These are phyloP conservation scores for Entomobrya multifasciata DNA, from an alignment of 2,888 invertebrate genomes.

Conservation along the genomic window DNA sequence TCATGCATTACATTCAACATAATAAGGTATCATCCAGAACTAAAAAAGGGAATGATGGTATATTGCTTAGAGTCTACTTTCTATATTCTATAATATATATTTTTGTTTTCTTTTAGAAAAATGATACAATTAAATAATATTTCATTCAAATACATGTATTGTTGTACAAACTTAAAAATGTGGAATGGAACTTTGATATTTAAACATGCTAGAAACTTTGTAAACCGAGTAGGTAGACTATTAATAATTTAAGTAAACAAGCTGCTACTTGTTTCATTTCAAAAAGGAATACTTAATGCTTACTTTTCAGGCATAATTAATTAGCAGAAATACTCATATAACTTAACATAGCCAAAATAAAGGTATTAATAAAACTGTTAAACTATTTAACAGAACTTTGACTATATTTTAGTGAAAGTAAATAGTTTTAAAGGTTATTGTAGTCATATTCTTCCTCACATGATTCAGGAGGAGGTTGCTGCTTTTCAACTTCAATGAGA, in stretches of 20 bases:
- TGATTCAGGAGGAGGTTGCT: slow-evolving; percentile 88
- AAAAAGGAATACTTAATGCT: background rate
- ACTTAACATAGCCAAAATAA: background rate
- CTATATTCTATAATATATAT: background rate
- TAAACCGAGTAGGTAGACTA: too few relatives aligned
- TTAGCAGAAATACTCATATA: background rate
- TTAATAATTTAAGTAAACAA: background rate
- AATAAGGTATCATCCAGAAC: too few relatives aligned
- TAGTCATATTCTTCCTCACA: slow-evolving; percentile 85
- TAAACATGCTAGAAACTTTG: slow-evolving; percentile 19
- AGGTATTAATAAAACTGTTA: slow-evolving; percentile 2
- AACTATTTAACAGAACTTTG: too few relatives aligned
- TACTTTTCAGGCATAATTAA: too few relatives aligned
- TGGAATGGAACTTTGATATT: background rate
- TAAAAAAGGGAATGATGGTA: too few relatives aligned
- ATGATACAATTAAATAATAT: background rate
- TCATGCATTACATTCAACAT: too few relatives aligned
- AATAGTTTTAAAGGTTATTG: slow-evolving; percentile 77
- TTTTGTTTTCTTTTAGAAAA: background rate
- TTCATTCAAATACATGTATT: too few relatives aligned
- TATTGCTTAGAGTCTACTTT: too few relatives aligned
- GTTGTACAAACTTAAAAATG: too few relatives aligned
- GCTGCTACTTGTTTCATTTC: background rate
- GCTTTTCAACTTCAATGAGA: slow-evolving; percentile 88
- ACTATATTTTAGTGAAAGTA: slow-evolving; percentile 22